A percentile compares a stretch with the other conserved stretches of the same genome.
phyloP scores from a whole-genome alignment of 2,797 vertebrate genomes.

The Fistularia tabacaria region DNA sequence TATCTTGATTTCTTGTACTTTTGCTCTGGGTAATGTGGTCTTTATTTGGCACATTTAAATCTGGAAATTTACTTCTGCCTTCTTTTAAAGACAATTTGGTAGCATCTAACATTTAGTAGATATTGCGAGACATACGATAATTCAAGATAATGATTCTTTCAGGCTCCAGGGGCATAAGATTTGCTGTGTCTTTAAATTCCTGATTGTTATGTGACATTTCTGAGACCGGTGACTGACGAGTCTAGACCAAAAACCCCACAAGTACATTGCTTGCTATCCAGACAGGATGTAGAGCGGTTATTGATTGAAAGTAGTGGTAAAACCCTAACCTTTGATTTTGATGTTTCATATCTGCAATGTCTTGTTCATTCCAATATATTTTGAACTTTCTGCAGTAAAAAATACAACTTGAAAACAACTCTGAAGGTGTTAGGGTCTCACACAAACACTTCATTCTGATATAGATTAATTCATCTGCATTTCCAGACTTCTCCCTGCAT shows the following conservation, averaged over 20 bases:
- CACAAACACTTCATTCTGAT: background rate
- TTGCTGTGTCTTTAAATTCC: too few relatives aligned
- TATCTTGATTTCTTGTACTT: constrained; percentile 40
- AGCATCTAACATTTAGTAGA: too few relatives aligned
- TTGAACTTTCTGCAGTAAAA: background rate
- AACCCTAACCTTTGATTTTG: constrained; percentile 63
- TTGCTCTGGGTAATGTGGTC: constrained; percentile 21
- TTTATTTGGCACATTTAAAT: too few relatives aligned
- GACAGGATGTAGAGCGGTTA: constrained; percentile 74
- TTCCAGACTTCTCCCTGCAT: constrained; percentile 63
- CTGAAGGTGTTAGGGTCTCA: too few relatives aligned
- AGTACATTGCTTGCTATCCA: constrained; percentile 68
- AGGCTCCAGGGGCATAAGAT: too few relatives aligned
- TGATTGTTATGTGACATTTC: constrained; percentile 28
- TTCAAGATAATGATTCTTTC: too few relatives aligned
- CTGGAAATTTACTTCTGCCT: too few relatives aligned
- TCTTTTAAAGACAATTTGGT: too few relatives aligned
- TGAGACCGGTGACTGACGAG: constrained; percentile 52
- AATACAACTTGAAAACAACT: too few relatives aligned
- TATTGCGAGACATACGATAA: too few relatives aligned
- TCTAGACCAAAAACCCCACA: constrained; percentile 71
- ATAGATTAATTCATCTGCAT: background rate
- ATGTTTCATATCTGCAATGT: constrained; percentile 65
- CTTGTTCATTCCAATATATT: background rate
- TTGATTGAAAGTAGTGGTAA: constrained; percentile 74